Percentiles rank a stretch among this genome's conserved stretches.
These are phyloP conservation scores for Dromiciops gliroides DNA, from an alignment of 2,113 vertebrate genomes.

Conservation along the genomic window DNA sequence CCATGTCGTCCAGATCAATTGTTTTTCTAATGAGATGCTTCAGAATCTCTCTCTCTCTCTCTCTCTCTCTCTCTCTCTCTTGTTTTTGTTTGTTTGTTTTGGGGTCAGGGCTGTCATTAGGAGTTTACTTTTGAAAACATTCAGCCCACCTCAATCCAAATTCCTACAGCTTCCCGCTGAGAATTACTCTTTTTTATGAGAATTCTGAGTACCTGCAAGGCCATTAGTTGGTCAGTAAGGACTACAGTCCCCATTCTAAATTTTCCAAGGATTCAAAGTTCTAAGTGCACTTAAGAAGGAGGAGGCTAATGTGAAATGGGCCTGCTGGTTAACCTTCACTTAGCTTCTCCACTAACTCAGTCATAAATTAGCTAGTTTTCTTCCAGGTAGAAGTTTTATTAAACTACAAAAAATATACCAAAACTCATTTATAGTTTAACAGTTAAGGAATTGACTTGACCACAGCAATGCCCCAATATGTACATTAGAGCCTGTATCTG, in stretches of 20 bases:
- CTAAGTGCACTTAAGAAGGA: background rate
- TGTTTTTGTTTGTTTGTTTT: too few species aligned
- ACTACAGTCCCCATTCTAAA: background rate
- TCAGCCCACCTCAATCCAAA: background rate
- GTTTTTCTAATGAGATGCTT: too few species aligned
- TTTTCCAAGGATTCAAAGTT: background rate
- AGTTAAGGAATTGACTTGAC: background rate
- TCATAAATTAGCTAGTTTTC: background rate
- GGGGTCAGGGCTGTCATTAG: too few species aligned
- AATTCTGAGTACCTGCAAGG: background rate
- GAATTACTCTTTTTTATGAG: background rate
- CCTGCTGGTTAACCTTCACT: background rate
- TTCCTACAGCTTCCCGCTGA: background rate
- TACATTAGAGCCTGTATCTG: background rate
- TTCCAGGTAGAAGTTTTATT: background rate
- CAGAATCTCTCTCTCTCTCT: too few species aligned
- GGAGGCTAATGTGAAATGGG: background rate
- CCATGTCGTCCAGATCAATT: too few species aligned
- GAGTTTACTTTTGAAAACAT: background rate
- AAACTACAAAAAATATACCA: background rate
- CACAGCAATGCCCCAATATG: background rate
- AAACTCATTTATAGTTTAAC: background rate
- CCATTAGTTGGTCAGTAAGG: too few species aligned
- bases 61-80: too few species aligned
- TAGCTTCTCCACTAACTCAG: background rate